Conservation (phyloP, 37 sponge, comb jelly and placozoan species). For the Agelas oroides region DNA sequence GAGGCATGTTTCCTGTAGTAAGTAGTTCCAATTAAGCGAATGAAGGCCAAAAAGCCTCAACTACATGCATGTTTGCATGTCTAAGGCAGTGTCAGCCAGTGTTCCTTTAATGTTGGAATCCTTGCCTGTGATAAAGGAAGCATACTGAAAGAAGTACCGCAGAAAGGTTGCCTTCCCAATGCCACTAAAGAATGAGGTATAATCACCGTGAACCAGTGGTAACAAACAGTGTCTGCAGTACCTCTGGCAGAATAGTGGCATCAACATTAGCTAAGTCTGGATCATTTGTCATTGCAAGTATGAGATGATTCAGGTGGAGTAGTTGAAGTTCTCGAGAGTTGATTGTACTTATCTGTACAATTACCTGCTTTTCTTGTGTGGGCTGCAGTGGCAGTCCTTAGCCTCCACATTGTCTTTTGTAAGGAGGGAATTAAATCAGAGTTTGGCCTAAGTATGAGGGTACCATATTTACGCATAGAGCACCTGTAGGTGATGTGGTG, state of each 20-base stretch:
- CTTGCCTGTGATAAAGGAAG: too few relatives aligned
- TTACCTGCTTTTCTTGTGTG: background rate
- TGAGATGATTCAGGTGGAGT: background rate
- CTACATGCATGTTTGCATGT: background rate
- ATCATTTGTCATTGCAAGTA: slow-evolving; percentile 13
- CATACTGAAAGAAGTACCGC: too few relatives aligned
- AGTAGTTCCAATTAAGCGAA: slow-evolving; percentile 29
- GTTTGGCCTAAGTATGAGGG: too few relatives aligned
- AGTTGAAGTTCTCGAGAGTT: background rate
- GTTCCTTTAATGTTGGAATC: slow-evolving; percentile 15
- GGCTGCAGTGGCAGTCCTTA: background rate
- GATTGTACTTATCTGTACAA: background rate
- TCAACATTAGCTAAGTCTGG: slow-evolving; percentile 8
- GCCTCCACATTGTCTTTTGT: too few relatives aligned
- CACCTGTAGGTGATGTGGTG: too few relatives aligned
- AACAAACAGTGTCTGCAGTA: slow-evolving; percentile 8
- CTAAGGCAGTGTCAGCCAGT: slow-evolving; percentile 3
- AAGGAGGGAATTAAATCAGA: too few relatives aligned
- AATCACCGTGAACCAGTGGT: slow-evolving; percentile 22
- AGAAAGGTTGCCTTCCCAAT: slow-evolving; percentile 37
- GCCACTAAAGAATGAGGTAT: slow-evolving; percentile 18
- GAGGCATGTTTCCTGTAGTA: slow-evolving; percentile 28
- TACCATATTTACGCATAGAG: too few relatives aligned
- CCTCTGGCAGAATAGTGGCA: background rate
- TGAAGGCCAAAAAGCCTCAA: slow-evolving; percentile 15